phyloP scores from a whole-genome alignment of 1,140 invertebrate species.

The Anoplolepis gracilipes region DNA sequence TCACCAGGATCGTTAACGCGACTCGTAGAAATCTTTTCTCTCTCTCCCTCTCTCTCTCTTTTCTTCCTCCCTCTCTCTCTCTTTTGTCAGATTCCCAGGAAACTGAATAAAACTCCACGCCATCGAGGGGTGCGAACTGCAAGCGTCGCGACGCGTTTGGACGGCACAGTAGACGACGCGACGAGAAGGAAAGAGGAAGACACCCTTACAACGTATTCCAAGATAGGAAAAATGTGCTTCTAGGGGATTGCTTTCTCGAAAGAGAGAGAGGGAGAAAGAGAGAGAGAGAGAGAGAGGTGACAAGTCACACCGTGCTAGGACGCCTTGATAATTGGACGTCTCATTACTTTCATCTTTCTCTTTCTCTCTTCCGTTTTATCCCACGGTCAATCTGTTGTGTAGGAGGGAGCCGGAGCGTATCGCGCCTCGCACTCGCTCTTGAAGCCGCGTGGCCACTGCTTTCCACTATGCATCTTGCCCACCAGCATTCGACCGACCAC shows the following conservation, averaged over 20 bases:
- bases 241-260: conserved; percentile 31
- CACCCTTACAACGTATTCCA: conserved; percentile 65
- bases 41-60: too few relatives aligned
- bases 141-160: conserved; percentile 33
- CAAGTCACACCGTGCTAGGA: conserved; percentile 59
- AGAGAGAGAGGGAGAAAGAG: too few relatives aligned
- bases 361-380: conserved; percentile 39
- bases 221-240: conserved; percentile 69
- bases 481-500: conserved; percentile 44
- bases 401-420: conserved; percentile 47
- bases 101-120: conserved; percentile 76
- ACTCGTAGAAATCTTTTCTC: conserved; percentile 47
- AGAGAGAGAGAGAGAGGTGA: background rate
- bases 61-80: background rate
- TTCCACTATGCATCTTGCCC: conserved; percentile 28
- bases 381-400: conserved; percentile 14
- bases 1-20: conserved; percentile 72
- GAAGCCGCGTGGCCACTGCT: conserved; percentile 51
- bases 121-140: conserved; percentile 24
- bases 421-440: conserved; percentile 60
- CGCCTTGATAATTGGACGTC: conserved; percentile 80
- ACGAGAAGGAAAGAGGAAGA: conserved; percentile 16
- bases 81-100: conserved; percentile 64
- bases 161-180: conserved; percentile 39
- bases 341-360: conserved; percentile 73